Percentiles rank a stretch among this genome's conserved stretches.
phyloP scores from a whole-genome alignment of 2,888 invertebrate genomes.

The Apamea anceps region DNA sequence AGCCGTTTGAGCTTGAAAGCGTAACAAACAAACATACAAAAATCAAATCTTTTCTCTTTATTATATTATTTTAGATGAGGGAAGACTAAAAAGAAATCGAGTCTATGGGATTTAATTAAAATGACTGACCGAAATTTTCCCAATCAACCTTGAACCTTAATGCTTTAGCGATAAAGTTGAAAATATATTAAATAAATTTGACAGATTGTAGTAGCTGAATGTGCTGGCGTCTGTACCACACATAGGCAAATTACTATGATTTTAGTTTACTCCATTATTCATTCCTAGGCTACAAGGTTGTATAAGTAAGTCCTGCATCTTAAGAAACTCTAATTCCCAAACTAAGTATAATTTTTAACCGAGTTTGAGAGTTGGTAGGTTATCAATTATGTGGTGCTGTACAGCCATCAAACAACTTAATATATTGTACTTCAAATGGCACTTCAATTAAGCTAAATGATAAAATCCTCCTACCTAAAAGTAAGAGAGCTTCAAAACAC shows the following conservation, averaged over 20 bases:
- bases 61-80: not conserved
- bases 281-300: not conserved
- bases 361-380: not conserved
- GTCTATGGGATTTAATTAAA: not conserved
- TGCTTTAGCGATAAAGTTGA: too few species aligned
- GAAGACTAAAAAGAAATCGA: not conserved
- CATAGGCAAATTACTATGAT: not conserved
- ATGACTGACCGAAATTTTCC: not conserved
- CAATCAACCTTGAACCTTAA: too few species aligned
- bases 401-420: not conserved
- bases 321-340: not conserved
- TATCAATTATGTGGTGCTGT: not conserved
- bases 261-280: not conserved
- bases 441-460: not conserved
- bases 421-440: not conserved
- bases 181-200: too few species aligned
- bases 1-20: not conserved
- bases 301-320: not conserved
- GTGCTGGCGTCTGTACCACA: not conserved
- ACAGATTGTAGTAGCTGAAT: too few species aligned
- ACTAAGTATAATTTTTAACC: not conserved
- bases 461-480: not conserved
- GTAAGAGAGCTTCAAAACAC: not conserved
- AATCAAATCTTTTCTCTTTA: not conserved
- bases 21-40: not conserved